A percentile compares a stretch with the other conserved stretches of the same genome.
Evolutionary conservation across 1,140 invertebrate genomes (phyloP).

Genomic region (Caenorhabditis inopinata): DNA sequence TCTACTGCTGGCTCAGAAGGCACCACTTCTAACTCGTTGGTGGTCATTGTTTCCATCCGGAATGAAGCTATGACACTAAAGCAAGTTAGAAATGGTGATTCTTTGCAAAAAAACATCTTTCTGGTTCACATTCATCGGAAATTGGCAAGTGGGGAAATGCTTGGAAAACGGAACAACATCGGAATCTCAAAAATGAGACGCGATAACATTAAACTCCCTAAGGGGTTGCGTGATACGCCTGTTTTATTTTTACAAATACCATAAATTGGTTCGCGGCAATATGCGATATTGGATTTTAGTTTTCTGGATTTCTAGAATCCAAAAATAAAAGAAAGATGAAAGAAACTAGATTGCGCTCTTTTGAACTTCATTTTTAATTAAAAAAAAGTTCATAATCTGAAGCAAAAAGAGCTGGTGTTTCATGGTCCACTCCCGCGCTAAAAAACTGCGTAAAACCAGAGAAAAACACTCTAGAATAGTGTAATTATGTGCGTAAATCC

Average conservation of each 20-base stretch:
- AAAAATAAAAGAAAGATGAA: no score
- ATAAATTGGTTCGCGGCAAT: background rate
- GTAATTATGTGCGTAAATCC: constrained; percentile 5
- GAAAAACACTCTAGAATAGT: background rate
- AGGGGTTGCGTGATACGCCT: background rate
- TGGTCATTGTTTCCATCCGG: background rate
- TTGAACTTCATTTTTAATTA: no score
- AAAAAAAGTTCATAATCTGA: no score
- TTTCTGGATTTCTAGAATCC: background rate
- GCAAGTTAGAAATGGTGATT: background rate
- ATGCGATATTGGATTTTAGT: background rate
- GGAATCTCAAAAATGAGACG: background rate
- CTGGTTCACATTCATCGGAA: background rate
- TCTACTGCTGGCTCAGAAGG: background rate
- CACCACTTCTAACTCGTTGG: background rate
- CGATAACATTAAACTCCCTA: background rate
- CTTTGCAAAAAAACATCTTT: background rate
- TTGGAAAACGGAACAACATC: background rate
- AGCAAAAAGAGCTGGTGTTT: no score
- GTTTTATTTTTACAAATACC: background rate
- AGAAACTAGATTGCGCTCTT: no score
- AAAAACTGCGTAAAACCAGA: no score
- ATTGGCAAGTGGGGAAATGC: background rate
- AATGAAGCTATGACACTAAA: background rate
- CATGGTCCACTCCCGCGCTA: no score